Conservation (phyloP, 2,113 vertebrate species). For the Percopsis transmontana region DNA sequence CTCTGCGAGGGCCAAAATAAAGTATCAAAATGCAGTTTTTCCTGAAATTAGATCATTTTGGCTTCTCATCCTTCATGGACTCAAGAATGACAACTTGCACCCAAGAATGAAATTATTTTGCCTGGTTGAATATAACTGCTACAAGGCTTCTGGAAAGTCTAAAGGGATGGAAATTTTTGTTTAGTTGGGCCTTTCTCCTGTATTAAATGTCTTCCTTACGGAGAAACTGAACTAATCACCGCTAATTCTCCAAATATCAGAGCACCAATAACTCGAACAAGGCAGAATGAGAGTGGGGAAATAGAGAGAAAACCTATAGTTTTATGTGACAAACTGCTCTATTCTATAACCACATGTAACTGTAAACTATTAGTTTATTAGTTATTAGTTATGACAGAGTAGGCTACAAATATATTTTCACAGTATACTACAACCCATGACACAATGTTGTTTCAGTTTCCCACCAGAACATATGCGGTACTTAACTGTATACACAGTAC, state of each 20-base stretch:
- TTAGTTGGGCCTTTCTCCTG: constrained; percentile 47
- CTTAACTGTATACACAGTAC: neutral
- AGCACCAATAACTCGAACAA: neutral
- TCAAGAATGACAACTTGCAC: constrained; percentile 37
- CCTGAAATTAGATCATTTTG: constrained; percentile 52
- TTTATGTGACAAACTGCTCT: constrained; percentile 36
- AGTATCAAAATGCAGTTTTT: constrained; percentile 29
- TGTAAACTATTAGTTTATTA: no score
- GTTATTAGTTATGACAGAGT: no score
- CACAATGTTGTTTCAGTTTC: constrained; percentile 6
- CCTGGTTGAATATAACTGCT: constrained; percentile 44
- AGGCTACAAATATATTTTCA: neutral
- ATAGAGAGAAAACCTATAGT: neutral
- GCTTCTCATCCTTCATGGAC: constrained; percentile 32
- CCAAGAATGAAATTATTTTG: constrained; percentile 45
- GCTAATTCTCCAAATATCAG: neutral
- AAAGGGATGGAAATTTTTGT: constrained; percentile 61
- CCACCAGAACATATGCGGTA: constrained; percentile 20
- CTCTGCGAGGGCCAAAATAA: constrained; percentile 34
- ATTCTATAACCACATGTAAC: constrained; percentile 24
- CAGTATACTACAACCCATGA: constrained; percentile 20
- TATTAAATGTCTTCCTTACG: constrained; percentile 56
- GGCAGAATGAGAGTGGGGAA: neutral
- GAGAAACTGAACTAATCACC: constrained; percentile 37
- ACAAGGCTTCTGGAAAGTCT: constrained; percentile 56